A percentile compares a stretch with the other conserved stretches of the same genome.
Evolutionary conservation across 2,888 invertebrate genomes (phyloP).

Genomic region (Eucriotettix oculatus): DNA sequence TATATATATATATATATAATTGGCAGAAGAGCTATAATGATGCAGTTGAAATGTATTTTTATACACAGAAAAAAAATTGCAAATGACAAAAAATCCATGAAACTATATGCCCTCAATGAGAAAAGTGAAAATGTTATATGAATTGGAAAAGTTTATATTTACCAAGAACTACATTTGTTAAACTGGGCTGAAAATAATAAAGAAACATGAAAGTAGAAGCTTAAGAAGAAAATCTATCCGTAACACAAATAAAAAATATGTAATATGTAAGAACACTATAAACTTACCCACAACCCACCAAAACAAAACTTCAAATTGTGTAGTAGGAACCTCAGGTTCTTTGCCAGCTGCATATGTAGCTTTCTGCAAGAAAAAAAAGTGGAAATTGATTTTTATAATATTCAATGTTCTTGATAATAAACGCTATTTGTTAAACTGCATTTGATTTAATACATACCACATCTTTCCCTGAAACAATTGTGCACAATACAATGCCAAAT

Average conservation of each 20-base stretch:
- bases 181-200: too few relatives aligned
- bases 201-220: too few relatives aligned
- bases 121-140: too few relatives aligned
- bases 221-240: neutral
- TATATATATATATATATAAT: too few relatives aligned
- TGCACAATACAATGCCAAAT: slow-evolving; percentile 79
- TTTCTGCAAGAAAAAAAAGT: slow-evolving; percentile 14
- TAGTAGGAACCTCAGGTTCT: slow-evolving; percentile 11
- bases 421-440: neutral
- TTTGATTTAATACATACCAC: slow-evolving; percentile 22
- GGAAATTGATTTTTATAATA: too few relatives aligned
- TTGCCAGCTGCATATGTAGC: slow-evolving; percentile 6
- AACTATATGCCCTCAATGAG: too few relatives aligned
- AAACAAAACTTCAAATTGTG: slow-evolving; percentile 32
- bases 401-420: slow-evolving; percentile 5
- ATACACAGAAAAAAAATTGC: too few relatives aligned
- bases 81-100: too few relatives aligned
- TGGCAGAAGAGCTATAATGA: too few relatives aligned
- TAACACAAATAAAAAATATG: neutral
- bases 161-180: too few relatives aligned
- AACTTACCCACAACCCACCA: slow-evolving; percentile 40
- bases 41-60: too few relatives aligned
- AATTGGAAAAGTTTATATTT: too few relatives aligned
- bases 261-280: neutral
- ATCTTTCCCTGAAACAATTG: slow-evolving; percentile 65